Base-by-base conservation (phyloP, 1,140 invertebrate genomes). In the Vanessa tameamea region DNA sequence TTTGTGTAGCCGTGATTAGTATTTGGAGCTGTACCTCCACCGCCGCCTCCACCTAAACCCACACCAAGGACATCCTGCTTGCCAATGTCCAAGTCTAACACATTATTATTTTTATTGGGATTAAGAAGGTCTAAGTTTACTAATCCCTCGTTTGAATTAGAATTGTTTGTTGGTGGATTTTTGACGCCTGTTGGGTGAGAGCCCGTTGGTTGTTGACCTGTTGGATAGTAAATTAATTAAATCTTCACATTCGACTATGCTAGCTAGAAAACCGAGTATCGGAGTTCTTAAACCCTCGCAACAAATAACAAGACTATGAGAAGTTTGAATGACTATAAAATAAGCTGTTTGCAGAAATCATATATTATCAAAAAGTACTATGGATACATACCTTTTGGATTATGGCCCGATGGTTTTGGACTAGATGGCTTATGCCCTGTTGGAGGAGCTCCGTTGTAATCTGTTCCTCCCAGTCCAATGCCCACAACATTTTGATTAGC, bases 61-160 rank as follows among this genome's bases (percentile, higher is more conserved):
- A 69, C 73, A 14, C 74, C 76, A 47, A 53, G 72, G 20, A 73
- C 31, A 2, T 61, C 59, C 55, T 76, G 69, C 26, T 53, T 72
- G 6, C 69, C 77, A 43, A 63, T 31, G 20, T 67, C 61, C 15
- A 73, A 37, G 20, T 70, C 70, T 47, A 61, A 69, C 26, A 75
- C 73, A 63, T 78, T 78, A 48, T 70, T 73, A 14, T 47, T 15
- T 15, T 68, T 77, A 20, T 73, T 67, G 7, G 72, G 47, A 37
- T 81, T 64, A n/a, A 78, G 53, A 47, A 78, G 67, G 37, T 77
- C 64, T 26, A 78, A 12, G 16, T 72, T 71, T 15, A 79, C 23
- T 31, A 77, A 59, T 15, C 70, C 65, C 13, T 65, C 61, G 12
- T 69, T 47, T 6, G 65, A 67, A 53, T 43, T n/a, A 11, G 61